Evolutionary conservation across 1,140 invertebrate species (phyloP).

Genomic region (Apolygus lucorum): DNA sequence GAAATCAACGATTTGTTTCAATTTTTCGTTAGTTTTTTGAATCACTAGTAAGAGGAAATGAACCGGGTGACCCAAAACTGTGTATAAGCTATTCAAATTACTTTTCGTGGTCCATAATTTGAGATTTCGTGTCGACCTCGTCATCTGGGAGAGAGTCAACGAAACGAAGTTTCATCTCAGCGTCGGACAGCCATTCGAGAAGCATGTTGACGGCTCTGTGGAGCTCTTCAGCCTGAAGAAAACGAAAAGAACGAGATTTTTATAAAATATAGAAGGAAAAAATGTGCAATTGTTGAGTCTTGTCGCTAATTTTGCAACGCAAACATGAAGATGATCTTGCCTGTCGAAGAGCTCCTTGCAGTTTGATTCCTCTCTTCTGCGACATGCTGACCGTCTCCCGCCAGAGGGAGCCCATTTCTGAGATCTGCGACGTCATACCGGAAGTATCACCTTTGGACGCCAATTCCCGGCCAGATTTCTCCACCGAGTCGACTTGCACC

Average conservation of each 20-base stretch:
- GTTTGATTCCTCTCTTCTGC: slow-evolving; percentile 61
- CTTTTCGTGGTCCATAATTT: slow-evolving; percentile 76
- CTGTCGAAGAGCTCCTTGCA: slow-evolving; percentile 72
- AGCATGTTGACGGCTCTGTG: slow-evolving; percentile 89
- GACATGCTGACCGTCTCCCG: slow-evolving; percentile 68
- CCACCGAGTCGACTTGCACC: slow-evolving; percentile 81
- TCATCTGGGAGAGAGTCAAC: slow-evolving; percentile 81
- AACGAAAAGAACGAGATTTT: no score
- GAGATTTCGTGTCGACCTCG: slow-evolving; percentile 74
- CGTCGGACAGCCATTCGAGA: slow-evolving; percentile 91
- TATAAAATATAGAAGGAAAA: no score
- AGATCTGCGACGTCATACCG: slow-evolving; percentile 69
- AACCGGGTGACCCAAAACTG: not conserved
- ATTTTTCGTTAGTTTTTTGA: not conserved
- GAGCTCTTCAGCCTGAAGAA: slow-evolving; percentile 82
- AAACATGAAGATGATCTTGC: no score
- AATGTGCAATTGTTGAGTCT: no score
- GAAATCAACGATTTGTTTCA: slow-evolving; percentile 19
- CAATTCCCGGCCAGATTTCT: slow-evolving; percentile 79
- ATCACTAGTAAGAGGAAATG: not conserved
- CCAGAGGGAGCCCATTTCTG: slow-evolving; percentile 78
- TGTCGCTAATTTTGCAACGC: no score
- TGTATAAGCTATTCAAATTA: no score
- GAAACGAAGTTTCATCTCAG: slow-evolving; percentile 85
- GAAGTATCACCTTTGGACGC: slow-evolving; percentile 75